These are phyloP conservation scores for Eulemur albifrons DNA, from an alignment of 2,797 vertebrate species.

Conservation along the genomic window DNA sequence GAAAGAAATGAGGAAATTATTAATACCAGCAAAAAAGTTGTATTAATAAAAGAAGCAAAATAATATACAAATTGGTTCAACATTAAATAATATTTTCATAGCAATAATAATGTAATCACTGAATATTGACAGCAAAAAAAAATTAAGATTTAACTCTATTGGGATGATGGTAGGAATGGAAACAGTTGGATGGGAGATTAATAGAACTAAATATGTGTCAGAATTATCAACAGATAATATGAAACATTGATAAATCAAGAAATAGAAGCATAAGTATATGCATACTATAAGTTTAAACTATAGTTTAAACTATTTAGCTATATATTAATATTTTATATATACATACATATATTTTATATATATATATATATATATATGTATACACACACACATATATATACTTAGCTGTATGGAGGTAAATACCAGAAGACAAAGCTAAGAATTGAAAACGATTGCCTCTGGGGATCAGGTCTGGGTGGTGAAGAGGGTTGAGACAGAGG, in stretches of 20 bases:
- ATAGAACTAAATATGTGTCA: not conserved
- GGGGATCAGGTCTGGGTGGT: not conserved
- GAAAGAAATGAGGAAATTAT: not conserved
- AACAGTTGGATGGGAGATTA: not conserved
- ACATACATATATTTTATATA: no score
- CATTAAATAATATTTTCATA: conserved; percentile 10
- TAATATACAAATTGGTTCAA: not conserved
- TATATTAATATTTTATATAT: not conserved
- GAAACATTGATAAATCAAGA: not conserved
- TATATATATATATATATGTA: no score
- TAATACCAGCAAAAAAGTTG: not conserved
- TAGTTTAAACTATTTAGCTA: not conserved
- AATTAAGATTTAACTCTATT: conserved; percentile 10
- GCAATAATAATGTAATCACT: not conserved
- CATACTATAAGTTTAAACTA: not conserved
- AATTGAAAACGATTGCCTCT: not conserved
- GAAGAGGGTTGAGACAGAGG: not conserved
- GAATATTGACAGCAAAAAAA: not conserved
- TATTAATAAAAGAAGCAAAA: not conserved
- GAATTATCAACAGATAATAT: conserved; percentile 1
- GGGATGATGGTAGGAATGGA: not conserved
- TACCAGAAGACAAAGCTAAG: not conserved
- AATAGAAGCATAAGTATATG: not conserved
- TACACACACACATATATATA: not conserved
- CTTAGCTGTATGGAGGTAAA: not conserved